Percentiles rank a stretch among this genome's conserved stretches.
Conservation (phyloP, 2,888 invertebrate species). For the Danaus chrysippus region DNA sequence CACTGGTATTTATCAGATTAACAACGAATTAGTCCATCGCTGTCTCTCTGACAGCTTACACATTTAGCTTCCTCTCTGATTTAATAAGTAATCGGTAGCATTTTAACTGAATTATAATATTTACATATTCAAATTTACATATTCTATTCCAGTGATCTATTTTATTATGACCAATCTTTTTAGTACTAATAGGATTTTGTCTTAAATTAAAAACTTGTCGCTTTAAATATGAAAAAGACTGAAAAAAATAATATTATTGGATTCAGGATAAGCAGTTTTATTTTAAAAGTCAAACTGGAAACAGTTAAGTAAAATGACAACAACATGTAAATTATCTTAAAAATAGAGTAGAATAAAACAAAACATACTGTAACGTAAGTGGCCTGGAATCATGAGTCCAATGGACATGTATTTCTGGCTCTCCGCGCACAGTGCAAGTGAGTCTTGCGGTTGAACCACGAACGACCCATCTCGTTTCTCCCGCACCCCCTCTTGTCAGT, state of each 20-base stretch:
- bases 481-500: constrained; percentile 55
- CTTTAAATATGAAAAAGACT: background rate
- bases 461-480: constrained; percentile 70
- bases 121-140: background rate
- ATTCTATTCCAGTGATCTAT: too few species aligned
- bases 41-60: constrained; percentile 32
- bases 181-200: too few species aligned
- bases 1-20: constrained; percentile 34
- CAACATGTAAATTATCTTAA: background rate
- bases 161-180: too few species aligned
- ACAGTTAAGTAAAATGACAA: background rate
- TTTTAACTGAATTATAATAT: constrained; percentile 7
- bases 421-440: constrained; percentile 80
- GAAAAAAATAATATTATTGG: background rate
- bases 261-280: background rate
- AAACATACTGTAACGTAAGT: constrained; percentile 64
- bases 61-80: constrained; percentile 29
- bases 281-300: background rate
- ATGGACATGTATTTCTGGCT: constrained; percentile 81
- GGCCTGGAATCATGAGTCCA: constrained; percentile 73
- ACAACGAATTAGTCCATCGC: constrained; percentile 34
- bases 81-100: constrained; percentile 28
- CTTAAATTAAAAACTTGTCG: background rate
- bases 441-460: constrained; percentile 77
- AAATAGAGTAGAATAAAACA: background rate